These are phyloP conservation scores for Erinaceus europaeus DNA, from an alignment of 2,113 vertebrate genomes.

Conservation along the genomic window DNA sequence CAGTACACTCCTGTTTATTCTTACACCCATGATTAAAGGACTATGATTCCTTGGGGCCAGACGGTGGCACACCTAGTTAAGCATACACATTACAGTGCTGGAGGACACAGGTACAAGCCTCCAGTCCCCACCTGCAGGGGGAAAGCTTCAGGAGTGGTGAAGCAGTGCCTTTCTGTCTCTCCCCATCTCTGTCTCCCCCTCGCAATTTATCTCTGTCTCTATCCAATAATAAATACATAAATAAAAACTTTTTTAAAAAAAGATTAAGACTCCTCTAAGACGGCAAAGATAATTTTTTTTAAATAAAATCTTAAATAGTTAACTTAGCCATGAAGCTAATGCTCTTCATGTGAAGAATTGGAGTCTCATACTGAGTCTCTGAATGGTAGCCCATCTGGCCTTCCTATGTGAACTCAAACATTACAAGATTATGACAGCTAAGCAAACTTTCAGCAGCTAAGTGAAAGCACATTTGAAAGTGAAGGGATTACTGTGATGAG, in stretches of 20 bases:
- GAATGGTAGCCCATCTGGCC: not conserved
- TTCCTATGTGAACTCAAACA: not conserved
- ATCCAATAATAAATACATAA: no score
- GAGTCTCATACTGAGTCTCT: not conserved
- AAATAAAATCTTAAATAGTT: not conserved
- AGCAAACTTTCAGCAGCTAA: conserved; percentile 38
- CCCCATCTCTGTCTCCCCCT: no score
- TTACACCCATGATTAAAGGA: not conserved
- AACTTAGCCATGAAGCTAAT: not conserved
- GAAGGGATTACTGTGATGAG: not conserved
- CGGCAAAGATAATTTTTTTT: conserved; percentile 32
- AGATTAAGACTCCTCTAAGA: not conserved
- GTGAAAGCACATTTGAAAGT: conserved; percentile 30
- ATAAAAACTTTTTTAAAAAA: no score
- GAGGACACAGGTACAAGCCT: no score
- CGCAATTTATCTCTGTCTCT: no score
- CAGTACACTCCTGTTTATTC: not conserved
- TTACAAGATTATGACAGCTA: not conserved
- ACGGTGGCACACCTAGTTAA: no score
- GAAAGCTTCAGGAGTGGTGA: no score
- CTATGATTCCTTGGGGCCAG: not conserved
- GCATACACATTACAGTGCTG: no score
- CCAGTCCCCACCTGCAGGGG: no score
- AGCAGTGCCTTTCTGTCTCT: no score
- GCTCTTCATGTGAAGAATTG: not conserved